Evolutionary conservation across 2,797 vertebrate genomes (phyloP).

Genomic region (Coracias cyanogaster): DNA sequence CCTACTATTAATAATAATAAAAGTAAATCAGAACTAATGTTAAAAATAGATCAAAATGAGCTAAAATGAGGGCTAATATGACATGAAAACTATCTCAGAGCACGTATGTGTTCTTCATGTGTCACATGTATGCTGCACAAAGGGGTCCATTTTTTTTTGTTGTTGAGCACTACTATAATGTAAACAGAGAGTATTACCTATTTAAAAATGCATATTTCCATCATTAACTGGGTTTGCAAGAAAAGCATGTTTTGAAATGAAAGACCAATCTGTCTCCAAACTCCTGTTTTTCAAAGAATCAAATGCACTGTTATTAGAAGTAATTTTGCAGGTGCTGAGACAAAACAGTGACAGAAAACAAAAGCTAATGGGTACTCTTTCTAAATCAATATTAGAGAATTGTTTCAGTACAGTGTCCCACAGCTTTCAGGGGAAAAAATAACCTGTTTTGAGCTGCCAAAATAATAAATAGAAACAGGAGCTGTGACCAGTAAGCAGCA

Average conservation of each 20-base stretch:
- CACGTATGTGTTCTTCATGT: neutral
- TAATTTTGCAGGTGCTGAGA: slow-evolving; percentile 37
- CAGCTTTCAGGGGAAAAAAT: slow-evolving; percentile 11
- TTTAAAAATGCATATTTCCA: neutral
- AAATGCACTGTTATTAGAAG: slow-evolving; percentile 19
- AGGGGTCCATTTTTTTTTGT: neutral
- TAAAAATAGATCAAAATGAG: neutral
- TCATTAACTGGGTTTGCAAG: neutral
- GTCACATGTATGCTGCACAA: neutral
- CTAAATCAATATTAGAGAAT: slow-evolving; percentile 40
- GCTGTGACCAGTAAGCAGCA: neutral
- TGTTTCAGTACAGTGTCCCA: slow-evolving; percentile 4
- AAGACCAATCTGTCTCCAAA: neutral
- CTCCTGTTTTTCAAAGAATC: neutral
- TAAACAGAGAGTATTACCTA: neutral
- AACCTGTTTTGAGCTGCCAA: slow-evolving; percentile 30
- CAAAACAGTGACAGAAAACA: slow-evolving; percentile 26
- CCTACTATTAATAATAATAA: neutral
- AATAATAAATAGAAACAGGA: slow-evolving; percentile 37
- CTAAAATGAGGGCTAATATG: neutral
- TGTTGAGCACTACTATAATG: neutral
- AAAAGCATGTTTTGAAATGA: neutral
- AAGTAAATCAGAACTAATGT: neutral
- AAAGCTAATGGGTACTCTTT: slow-evolving; percentile 30
- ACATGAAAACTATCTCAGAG: neutral